A percentile compares a stretch with the other conserved stretches of the same genome.
These are phyloP conservation scores for Lysiphlebus fabarum DNA, from an alignment of 1,140 invertebrate genomes.

Conservation along the genomic window DNA sequence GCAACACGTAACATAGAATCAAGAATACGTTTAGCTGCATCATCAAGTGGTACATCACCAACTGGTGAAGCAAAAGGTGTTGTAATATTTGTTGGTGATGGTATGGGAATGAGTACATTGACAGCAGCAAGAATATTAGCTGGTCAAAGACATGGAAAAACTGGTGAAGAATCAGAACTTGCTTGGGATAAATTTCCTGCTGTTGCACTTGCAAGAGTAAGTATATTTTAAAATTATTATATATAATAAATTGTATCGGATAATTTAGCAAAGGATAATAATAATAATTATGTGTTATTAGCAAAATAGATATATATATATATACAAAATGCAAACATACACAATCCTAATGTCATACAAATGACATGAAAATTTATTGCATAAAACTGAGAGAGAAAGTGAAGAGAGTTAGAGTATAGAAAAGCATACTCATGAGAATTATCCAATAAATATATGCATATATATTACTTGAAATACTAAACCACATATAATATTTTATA, in stretches of 20 bases:
- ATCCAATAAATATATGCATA: neutral
- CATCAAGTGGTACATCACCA: conserved; percentile 32
- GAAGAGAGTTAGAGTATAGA: too few relatives aligned
- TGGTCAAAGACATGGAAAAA: conserved; percentile 55
- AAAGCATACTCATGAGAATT: too few relatives aligned
- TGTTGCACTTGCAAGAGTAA: conserved; percentile 69
- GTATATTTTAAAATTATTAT: too few relatives aligned
- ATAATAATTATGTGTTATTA: too few relatives aligned
- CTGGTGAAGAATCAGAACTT: conserved; percentile 65
- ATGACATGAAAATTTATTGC: too few relatives aligned
- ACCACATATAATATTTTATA: too few relatives aligned
- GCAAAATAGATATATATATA: too few relatives aligned
- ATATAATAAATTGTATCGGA: too few relatives aligned
- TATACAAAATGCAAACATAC: too few relatives aligned
- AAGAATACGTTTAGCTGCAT: conserved; percentile 34
- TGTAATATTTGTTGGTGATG: conserved; percentile 79
- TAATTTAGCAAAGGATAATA: too few relatives aligned
- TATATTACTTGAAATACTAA: neutral
- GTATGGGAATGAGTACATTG: conserved; percentile 74
- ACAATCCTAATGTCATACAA: too few relatives aligned
- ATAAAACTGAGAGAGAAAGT: too few relatives aligned
- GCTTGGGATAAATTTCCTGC: conserved; percentile 73
- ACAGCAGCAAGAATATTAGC: conserved; percentile 71
- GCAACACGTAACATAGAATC: conserved; percentile 39
- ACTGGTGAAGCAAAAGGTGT: conserved; percentile 49